phyloP scores from a whole-genome alignment of 2,888 invertebrate genomes.

The Caenorhabditis sinica region DNA sequence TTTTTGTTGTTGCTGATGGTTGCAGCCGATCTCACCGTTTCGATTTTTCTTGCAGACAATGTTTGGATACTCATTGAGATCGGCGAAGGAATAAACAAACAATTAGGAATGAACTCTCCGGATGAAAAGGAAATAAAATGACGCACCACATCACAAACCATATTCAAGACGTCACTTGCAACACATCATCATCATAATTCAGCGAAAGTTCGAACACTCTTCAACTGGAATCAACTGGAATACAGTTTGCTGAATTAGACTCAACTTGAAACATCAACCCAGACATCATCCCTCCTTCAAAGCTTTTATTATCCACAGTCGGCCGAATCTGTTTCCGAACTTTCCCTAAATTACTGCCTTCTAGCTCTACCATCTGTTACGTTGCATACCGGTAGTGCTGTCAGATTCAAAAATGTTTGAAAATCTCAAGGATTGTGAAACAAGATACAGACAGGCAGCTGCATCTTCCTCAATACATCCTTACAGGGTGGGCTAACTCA shows the following conservation, averaged over 20 bases:
- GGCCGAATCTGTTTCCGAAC: conserved; percentile 30
- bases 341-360: conserved; percentile 47
- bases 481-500: conserved; percentile 58
- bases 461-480: conserved; percentile 22
- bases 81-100: conserved; percentile 7
- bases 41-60: conserved; percentile 10
- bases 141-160: conserved; percentile 29
- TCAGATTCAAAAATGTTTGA: conserved; percentile 23
- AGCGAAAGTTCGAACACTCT: conserved; percentile 41
- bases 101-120: conserved; percentile 24
- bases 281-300: conserved; percentile 4
- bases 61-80: conserved; percentile 42
- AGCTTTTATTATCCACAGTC: conserved; percentile 50
- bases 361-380: conserved; percentile 34
- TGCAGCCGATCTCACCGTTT: conserved; percentile 6
- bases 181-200: conserved; percentile 46
- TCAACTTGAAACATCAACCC: conserved; percentile 35
- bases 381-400: conserved; percentile 19
- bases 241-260: conserved; percentile 38
- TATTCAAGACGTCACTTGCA: conserved; percentile 32
- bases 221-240: conserved; percentile 27
- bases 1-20: conserved; percentile 11
- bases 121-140: conserved; percentile 12
- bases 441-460: conserved; percentile 22
- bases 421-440: conserved; percentile 42